Base-by-base conservation (phyloP, 2,797 vertebrate genomes). In the Fundulus diaphanus region DNA sequence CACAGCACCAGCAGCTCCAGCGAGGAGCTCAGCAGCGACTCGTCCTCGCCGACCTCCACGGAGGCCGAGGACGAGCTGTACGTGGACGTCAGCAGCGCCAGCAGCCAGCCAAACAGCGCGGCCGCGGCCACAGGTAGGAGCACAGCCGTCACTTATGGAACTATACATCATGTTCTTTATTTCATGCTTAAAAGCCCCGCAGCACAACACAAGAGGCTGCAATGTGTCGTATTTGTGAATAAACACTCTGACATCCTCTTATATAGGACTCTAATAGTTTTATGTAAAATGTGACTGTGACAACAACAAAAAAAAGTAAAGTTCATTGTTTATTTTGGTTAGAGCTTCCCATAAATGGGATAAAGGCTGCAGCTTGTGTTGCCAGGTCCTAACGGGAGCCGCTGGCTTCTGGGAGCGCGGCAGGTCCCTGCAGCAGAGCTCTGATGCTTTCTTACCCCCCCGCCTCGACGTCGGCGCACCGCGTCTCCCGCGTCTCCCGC, bases 1-100 rank as follows among this genome's bases (percentile, higher is more conserved):
- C 96, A 97, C 72, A 99, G 97, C 91, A 98, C 97, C 40, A 99
- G 97, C 92, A 99, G 97, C 89, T 99, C 98, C 82, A 99, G 97
- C 29, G 97, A 97, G 7, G 98, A 98, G 88, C 95, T 98, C 80
- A 99, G 96, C 76, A 97, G 96, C 7, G 97, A 97, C 61, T 97
- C 97, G 37, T 97, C 98, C 74, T 97, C 98, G 48, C 96, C 96
- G 65, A 97, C 97, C 11, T 98, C 97, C 51, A 97, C 97, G 0
- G 98, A 99, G 89, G 98, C 95, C 63, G 98, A 99, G 73, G 97
- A 98, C 81, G 97, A 99, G 88, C 93, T 99, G 73, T 99, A 97
- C 73, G 97, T 99, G 70, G 96, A 98, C 8, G 97, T 99, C 82
- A 97, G 98, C 67, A 94, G 97, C 86, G 95, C 95, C 83, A 97